phyloP scores from a whole-genome alignment of 2,888 invertebrate species.

The Papilio protenor region DNA sequence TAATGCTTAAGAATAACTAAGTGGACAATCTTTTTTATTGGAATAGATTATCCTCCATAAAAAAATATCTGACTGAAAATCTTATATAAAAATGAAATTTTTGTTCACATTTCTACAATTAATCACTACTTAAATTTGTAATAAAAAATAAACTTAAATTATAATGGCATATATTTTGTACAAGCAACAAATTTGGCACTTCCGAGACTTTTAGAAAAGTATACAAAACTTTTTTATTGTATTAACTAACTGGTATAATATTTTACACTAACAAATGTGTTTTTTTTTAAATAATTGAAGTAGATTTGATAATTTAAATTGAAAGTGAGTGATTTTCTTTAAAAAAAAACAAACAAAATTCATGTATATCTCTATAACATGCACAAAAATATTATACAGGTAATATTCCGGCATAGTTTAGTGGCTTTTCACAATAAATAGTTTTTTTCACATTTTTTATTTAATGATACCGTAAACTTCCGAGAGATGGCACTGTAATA shows the following conservation, averaged over 20 bases:
- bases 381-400: not conserved
- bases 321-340: not conserved
- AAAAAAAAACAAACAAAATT: not conserved
- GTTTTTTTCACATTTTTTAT: not conserved
- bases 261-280: not conserved
- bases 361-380: not conserved
- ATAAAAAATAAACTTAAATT: slow-evolving; percentile 47
- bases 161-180: slow-evolving; percentile 71
- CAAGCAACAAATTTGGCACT: slow-evolving; percentile 74
- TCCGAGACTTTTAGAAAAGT: slow-evolving; percentile 56
- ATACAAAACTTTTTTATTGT: slow-evolving; percentile 16
- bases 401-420: not conserved
- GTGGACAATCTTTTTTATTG: not conserved
- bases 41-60: not conserved
- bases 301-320: not conserved
- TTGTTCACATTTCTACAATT: not conserved
- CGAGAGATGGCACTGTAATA: not conserved
- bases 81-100: not conserved
- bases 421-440: not conserved
- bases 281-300: not conserved
- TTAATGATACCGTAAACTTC: not conserved
- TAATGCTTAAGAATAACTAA: not conserved
- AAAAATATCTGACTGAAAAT: not conserved
- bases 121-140: slow-evolving; percentile 6
- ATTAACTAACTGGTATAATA: not conserved